Conservation (phyloP, 2,797 vertebrate genomes). For the Siniperca obscura region DNA sequence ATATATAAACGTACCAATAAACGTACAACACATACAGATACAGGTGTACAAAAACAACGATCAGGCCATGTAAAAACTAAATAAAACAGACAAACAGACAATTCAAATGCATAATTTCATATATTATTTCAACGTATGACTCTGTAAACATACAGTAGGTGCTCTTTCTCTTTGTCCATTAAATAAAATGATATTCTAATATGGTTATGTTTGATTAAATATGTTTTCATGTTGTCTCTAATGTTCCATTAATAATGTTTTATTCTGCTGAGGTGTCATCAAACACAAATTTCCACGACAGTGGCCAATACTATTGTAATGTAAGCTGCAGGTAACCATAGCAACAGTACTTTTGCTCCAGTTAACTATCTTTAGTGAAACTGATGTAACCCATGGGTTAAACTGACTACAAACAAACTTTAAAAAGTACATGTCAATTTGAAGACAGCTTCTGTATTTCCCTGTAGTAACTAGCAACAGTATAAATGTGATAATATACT, state of each 20-base stretch:
- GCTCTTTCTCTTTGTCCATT: background rate
- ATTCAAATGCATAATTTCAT: no score
- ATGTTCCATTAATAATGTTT: background rate
- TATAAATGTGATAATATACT: background rate
- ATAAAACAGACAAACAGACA: background rate
- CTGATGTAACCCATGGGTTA: background rate
- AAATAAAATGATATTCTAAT: background rate
- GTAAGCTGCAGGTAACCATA: constrained; percentile 5
- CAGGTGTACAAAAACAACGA: background rate
- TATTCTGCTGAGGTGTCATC: background rate
- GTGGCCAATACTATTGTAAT: background rate
- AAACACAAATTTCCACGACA: background rate
- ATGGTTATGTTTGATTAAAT: background rate
- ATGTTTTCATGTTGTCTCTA: background rate
- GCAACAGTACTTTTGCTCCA: background rate
- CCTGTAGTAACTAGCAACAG: background rate
- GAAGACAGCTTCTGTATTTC: constrained; percentile 5
- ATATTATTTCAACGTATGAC: no score
- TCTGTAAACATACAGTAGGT: background rate
- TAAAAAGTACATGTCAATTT: background rate
- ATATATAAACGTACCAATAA: background rate
- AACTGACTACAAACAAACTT: background rate
- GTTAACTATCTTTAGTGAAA: background rate
- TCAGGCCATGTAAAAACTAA: background rate
- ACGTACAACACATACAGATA: background rate